Base-by-base conservation (phyloP, 2,888 invertebrate species). In the Clepsis dumicolana region DNA sequence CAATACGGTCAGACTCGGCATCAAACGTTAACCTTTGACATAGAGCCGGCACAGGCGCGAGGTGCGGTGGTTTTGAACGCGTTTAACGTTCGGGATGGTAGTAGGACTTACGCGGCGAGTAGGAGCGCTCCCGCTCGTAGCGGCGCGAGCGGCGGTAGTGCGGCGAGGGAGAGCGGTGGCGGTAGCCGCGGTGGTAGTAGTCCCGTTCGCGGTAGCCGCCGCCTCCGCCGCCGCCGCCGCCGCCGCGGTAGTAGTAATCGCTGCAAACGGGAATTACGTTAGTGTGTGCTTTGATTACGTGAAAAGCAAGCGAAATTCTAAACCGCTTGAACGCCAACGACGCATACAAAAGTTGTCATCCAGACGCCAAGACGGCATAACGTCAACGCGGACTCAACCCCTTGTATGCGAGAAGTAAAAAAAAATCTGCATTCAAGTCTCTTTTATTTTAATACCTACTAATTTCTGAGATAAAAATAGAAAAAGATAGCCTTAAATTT, bases 31-130 rank as follows among this genome's bases (percentile, higher is more conserved):
- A 44, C n/a, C 16, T 44, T 44, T 44, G 41, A 8, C 41, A 18
- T 44, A 12, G 48, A 48, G 3, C 12, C 48, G 21, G 48, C 12
- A 10, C 2, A 21, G 12, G 48, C 8, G 21, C 3, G n/a, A 12
- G 12, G 12, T 21, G 18, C 12, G 12, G 48, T 3, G 41, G 8
- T 5, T 1, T 5, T 1, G 16, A 16, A 44, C 8, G 21, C 16
- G n/a, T 44, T 41, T 53, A 65, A 32, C 67, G 80, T 71, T 82
- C 80, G 73, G 79, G 80, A 70, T 81, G 80, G 81, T 81, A 82
- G 79, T 82, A 82, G 74, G 88, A 96, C 96, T 96, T 95, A 97
- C 96, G 96, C 87, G 97, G 97, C 79, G 96, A 96, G 89, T 96
- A 96, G 73, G 97, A 97, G 79, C 97, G 95, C 74, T 97, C 96